Base-by-base conservation (phyloP, 2,797 vertebrate genomes). In the Denticeps clupeoides region DNA sequence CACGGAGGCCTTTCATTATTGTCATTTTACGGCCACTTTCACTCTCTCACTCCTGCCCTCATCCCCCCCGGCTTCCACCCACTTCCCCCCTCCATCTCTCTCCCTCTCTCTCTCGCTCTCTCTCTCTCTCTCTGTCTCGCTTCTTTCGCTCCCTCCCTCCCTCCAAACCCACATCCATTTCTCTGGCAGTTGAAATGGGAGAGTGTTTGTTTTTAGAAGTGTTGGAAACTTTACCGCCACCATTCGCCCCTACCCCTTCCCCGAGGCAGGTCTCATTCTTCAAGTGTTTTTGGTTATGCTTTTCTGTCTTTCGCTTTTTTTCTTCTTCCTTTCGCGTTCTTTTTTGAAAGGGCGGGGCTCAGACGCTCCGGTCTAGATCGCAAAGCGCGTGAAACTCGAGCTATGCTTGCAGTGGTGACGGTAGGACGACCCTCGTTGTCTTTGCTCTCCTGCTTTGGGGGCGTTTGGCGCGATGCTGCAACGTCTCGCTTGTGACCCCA, bases 21-120 rank as follows among this genome's bases (percentile, higher is more conserved):
- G 68, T 68, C 51, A 53, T 72, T 80, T 78, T 75, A 77, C 66
- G 73, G 75, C 70, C 73, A 77, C 78, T 83, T 74, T 82, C 74
- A 60, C 77, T 79, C 62, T 65, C 61, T 59, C 27, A 16, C 49
- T 60, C 49, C 63, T 7, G 5, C 41, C 13, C 22, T 24, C 3
- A 11, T 13, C 22, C 26, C n/a, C 19, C 15, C 15, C 27, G 29
- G 44, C 25, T 7, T 42, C 18, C 38, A 13, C 5, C 21, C 28
- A 31, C 23, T 7, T 23, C 12, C 7, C 8, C 29, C 10, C 22
- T 8, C 7, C 18, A 9, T 13, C 11, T 37, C 12, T 32, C 27
- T 18, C 23, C 18, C 28, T 24, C 22, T 6, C n/a, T 26, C 38
- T 25, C 16, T 24, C 27, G 11, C 10, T 7, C 29, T 42, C 21